Evolutionary conservation across 2,113 vertebrate species (phyloP), one percentile per base, ranked within the genome.

Genomic region (Actinemys pallida): DNA sequence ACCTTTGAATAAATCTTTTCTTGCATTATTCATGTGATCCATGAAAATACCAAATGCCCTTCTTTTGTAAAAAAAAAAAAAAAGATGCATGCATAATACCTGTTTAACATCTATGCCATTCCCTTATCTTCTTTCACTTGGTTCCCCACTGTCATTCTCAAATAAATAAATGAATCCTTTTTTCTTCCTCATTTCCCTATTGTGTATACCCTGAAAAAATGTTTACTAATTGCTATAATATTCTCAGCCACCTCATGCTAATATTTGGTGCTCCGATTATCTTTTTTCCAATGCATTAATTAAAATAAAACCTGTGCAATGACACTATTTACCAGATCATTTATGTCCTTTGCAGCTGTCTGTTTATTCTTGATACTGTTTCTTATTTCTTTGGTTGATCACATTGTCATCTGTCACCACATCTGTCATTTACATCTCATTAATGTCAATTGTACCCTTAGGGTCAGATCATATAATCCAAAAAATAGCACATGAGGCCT

Each of bases 401-500:
- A 95, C 90, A 94, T 42, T 88, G 53, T 97, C 94, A 92, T 96
- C 93, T 96, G 93, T 93, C 97, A 95, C 90, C 83, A 97, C 95
- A 93, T 93, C 89, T 96, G 87, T 95, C 97, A 97, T 97, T 96
- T 96, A 92, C 96, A 96, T 94, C 96, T 97, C 93, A 94, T 96
- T 96, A 97, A 97, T 93, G 95, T 49, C 90, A 94, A 85, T 52
- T 88, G 86, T 83, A 91, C 86, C 95, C 94, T 92, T 86, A 47
- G 87, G 96, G 94, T 94, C 95, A 65, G 80, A 54, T 95, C 97
- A 94, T 93, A 72, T 94, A 95, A 97, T 91, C 83, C 88, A 87
- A 93, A 94, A 95, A 93, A 91, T 83, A 89, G 96, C 92, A 96
- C 89, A 94, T 84, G 92, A 86, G 87, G 90, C 84, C 93, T 94